These are phyloP conservation scores for Drosophila novamexicana DNA, from an alignment of 1,140 invertebrate genomes.

Conservation along the genomic window DNA sequence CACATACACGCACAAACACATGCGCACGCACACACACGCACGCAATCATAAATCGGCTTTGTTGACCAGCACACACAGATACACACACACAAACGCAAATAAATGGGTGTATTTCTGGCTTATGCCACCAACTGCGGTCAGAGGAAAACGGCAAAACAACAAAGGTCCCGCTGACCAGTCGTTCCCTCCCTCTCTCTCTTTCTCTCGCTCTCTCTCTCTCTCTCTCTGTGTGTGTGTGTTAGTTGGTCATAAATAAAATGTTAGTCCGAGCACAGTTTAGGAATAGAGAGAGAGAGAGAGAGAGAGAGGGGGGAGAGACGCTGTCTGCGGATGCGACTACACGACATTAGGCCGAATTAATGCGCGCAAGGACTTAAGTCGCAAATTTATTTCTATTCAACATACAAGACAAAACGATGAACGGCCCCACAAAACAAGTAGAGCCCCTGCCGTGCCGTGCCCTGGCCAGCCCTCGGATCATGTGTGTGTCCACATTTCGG, in stretches of 20 bases:
- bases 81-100: constrained; percentile 26
- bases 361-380: constrained; percentile 81
- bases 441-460: neutral
- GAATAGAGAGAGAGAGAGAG: neutral
- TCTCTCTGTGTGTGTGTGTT: constrained; percentile 21
- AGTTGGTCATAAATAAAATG: constrained; percentile 76
- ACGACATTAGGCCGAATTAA: constrained; percentile 82
- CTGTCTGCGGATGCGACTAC: constrained; percentile 69
- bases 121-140: constrained; percentile 49
- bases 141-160: constrained; percentile 30
- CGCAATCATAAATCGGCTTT: constrained; percentile 54
- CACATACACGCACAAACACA: constrained; percentile 40
- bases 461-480: neutral
- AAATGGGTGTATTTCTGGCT: constrained; percentile 50
- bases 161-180: constrained; percentile 26
- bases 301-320: neutral
- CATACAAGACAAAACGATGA: constrained; percentile 79
- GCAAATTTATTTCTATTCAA: constrained; percentile 82
- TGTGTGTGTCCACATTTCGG: constrained; percentile 67
- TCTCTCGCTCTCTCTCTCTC: neutral
- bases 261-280: constrained; percentile 74
- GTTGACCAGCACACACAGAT: constrained; percentile 46
- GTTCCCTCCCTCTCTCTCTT: neutral
- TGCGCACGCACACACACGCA: constrained; percentile 31
- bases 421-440: constrained; percentile 70